phyloP scores from a whole-genome alignment of 2,797 vertebrate genomes.

The Botia kubotai region DNA sequence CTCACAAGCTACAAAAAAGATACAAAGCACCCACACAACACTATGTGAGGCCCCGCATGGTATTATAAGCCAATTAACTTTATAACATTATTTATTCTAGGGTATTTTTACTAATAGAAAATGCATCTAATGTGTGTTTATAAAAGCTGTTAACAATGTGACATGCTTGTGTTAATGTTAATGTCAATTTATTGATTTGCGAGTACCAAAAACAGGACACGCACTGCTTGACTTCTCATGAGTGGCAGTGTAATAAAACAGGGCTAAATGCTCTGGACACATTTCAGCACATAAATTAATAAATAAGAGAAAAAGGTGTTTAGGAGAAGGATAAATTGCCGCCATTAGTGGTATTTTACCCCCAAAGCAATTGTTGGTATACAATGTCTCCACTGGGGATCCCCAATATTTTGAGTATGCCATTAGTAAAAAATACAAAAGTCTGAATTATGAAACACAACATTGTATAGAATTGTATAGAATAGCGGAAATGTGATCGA shows the following conservation, averaged over 20 bases:
- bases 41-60: background rate
- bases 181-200: background rate
- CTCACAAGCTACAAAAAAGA: background rate
- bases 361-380: too few relatives aligned
- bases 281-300: background rate
- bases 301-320: background rate
- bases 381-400: too few relatives aligned
- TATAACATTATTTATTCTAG: background rate
- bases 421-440: background rate
- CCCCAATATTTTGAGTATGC: too few relatives aligned
- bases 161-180: background rate
- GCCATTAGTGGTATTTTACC: too few relatives aligned
- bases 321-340: background rate
- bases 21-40: background rate
- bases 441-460: background rate
- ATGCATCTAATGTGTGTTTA: background rate
- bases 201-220: background rate
- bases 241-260: background rate
- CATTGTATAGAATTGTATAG: conserved; percentile 1
- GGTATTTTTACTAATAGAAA: background rate
- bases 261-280: background rate
- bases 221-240: background rate
- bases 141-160: background rate
- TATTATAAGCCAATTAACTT: background rate
- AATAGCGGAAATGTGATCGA: conserved; percentile 17